These are phyloP conservation scores for Cloeon dipterum DNA, from an alignment of 2,888 invertebrate species.

Conservation along the genomic window DNA sequence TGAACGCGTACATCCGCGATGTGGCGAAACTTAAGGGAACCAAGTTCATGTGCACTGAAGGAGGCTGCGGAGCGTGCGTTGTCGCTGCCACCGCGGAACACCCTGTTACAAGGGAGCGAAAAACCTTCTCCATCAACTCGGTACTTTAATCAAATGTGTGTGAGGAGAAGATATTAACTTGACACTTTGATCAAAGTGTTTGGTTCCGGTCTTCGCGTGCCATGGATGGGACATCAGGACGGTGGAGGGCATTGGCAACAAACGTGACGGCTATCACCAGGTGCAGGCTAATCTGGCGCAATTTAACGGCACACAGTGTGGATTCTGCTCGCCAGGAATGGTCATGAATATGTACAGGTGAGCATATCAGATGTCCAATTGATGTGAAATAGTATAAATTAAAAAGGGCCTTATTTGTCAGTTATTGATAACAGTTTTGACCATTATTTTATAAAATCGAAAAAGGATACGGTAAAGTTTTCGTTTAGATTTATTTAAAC, in stretches of 20 bases:
- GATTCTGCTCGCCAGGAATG: conserved; percentile 55
- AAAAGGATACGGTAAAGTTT: no score
- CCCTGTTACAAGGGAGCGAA: neutral
- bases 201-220: conserved; percentile 35
- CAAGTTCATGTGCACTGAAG: neutral
- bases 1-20: neutral
- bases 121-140: neutral
- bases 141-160: no score
- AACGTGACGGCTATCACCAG: conserved; percentile 38
- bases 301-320: conserved; percentile 48
- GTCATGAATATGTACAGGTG: conserved; percentile 54
- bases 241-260: conserved; percentile 45
- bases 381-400: no score
- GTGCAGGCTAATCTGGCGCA: conserved; percentile 37
- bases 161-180: no score
- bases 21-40: conserved; percentile 1
- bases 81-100: neutral
- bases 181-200: no score
- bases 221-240: conserved; percentile 44
- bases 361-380: no score
- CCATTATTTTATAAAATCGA: no score
- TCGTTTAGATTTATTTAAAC: no score
- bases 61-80: neutral
- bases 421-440: no score
- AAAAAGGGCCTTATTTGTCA: no score